Base-by-base conservation (phyloP, 2,797 vertebrate genomes). In the Babyrousa celebensis region DNA sequence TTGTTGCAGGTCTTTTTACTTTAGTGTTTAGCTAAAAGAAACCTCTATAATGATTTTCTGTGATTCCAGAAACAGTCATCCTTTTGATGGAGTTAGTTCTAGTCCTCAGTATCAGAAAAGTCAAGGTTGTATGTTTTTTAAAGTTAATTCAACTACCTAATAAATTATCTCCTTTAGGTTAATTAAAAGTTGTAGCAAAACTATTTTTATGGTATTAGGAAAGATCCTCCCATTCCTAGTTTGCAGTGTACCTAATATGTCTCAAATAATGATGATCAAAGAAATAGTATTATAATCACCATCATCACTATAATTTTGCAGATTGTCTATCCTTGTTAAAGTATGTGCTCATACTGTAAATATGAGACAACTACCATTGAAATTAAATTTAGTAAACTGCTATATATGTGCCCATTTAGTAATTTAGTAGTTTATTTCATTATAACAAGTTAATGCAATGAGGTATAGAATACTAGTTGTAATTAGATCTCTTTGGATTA, bases 11-110 rank as follows among this genome's bases (percentile, higher is more conserved):
- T 5, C 20, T 54, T 70, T 54, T 54, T 52, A 23, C 20, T 40
- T 63, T 36, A 74, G 1, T 10, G 32, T 63, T 71, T 86, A 6
- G n/a, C 3, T 65, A 62, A 32, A 72, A 27, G 23, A 92, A 62
- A 56, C 5, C 4, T 32, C 27, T 58, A 23, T 0, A 21, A 6
- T 43, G 32, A 9, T 25, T 43, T 67, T 18, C 0, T 63, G 1
- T 70, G 12, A 89, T 56, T 58, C 43, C 56, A 12, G 14, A 17
- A 27, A 77, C 7, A 58, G 6, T 43, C 17, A 27, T 32, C 0
- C 3, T 60, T 58, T 18, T 12, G 8, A 9, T 32, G 8, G 7
- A 90, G 25, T 48, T 63, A 65, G 23, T 68, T 84, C 17, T 12
- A 40, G 20, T 85, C 20, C 25, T 79, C 1, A 21, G 5, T 62